Evolutionary conservation across 2,888 invertebrate species (phyloP), one percentile per base, ranked within the genome.

Genomic region (Psylliodes chrysocephalus): DNA sequence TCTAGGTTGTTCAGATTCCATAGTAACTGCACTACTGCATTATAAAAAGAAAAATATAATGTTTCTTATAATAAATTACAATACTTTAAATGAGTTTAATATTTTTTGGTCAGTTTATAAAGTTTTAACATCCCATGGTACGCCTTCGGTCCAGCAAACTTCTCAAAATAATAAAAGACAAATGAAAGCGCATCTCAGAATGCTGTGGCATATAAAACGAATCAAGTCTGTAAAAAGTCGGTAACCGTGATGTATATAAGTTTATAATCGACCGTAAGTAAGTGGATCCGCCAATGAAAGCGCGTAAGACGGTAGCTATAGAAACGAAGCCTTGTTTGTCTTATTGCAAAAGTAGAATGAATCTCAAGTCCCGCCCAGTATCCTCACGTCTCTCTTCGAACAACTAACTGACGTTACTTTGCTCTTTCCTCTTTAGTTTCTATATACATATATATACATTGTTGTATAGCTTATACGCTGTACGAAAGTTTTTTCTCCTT

Each of bases 221-320:
- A 55, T 62, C 61, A 47, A 54, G 53, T 54, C 57, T 40, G 60
- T 64, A 68, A 68, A 69, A 68, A 68, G 63, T 68, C 60, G 64
- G 67, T 56, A 64, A 64, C 64, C 67, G 67, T 55, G 61, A 64
- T 69, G 67, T 71, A 67, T 63, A 67, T 66, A 73, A 72, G 73
- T 75, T 76, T 72, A 76, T 78, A 78, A 78, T 77, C 78, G 77
- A 74, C 75, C 72, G 75, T 73, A 75, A 73, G 70, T 72, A 73
- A 74, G 70, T 71, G 71, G 64, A 72, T 71, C 77, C 75, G 75
- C 83, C 83, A 83, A 83, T 83, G 81, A 78, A 78, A 76, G 73
- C 71, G 80, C 81, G 82, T 82, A 83, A 79, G 79, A 75, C 81
- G 81, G 82, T 83, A 83, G 83, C 82, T 83, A 82, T 82, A 83